Conservation (phyloP, 2,888 invertebrate genomes). For the Apamea sordens region DNA sequence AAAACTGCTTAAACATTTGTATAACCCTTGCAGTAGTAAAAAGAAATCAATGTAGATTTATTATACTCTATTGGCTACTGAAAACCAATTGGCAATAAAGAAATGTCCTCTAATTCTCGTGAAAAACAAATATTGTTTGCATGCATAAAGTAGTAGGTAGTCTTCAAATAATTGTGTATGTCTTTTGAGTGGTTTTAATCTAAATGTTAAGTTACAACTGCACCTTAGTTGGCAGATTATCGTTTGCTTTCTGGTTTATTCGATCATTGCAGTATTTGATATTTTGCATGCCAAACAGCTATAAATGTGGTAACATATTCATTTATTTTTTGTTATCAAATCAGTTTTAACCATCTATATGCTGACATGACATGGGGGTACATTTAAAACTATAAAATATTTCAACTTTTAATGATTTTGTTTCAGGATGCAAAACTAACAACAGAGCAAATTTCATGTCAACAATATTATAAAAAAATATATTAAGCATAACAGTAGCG, state of each 20-base stretch:
- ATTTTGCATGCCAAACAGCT: constrained; percentile 50
- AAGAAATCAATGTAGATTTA: neutral
- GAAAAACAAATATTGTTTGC: neutral
- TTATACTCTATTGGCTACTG: neutral
- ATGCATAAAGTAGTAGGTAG: constrained; percentile 2
- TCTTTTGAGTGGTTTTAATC: constrained; percentile 19
- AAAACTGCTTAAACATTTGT: neutral
- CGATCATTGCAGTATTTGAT: constrained; percentile 13
- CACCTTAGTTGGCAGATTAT: neutral
- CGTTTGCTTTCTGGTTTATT: constrained; percentile 16
- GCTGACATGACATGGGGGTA: constrained; percentile 14
- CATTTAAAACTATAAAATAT: constrained; percentile 34
- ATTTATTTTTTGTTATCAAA: constrained; percentile 14
- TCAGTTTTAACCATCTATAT: constrained; percentile 18
- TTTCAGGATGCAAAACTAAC: constrained; percentile 79
- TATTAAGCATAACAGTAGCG: constrained; percentile 59
- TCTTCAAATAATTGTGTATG: constrained; percentile 10
- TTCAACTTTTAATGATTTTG: constrained; percentile 70
- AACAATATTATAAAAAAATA: constrained; percentile 61
- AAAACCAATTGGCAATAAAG: neutral
- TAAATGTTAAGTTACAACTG: neutral
- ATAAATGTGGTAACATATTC: constrained; percentile 21
- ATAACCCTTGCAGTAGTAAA: neutral
- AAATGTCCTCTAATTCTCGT: neutral
- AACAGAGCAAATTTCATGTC: constrained; percentile 86